Conservation (phyloP, 2,888 invertebrate species). For the Tridacna gigas region DNA sequence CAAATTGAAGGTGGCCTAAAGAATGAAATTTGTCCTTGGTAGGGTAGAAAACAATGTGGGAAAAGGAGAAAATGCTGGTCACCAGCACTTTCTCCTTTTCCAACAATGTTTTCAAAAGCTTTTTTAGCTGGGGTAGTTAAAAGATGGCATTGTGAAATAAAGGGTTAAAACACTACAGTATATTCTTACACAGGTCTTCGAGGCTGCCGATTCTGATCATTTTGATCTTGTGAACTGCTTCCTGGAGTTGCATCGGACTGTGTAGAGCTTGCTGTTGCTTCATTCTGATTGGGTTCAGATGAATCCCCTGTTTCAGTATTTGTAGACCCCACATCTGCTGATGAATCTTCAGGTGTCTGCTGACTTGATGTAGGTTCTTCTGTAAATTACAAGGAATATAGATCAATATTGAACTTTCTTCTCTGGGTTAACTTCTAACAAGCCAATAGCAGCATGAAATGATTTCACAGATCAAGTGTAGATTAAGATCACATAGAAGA, state of each 20-base stretch:
- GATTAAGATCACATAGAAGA: no score
- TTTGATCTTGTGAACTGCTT: constrained; percentile 10
- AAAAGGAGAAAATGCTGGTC: constrained; percentile 2
- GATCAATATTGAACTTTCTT: neutral
- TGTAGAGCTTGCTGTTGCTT: constrained; percentile 36
- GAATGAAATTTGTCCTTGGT: no score
- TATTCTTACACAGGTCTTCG: constrained; percentile 53
- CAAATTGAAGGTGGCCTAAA: no score
- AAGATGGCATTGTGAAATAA: neutral
- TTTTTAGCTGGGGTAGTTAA: neutral
- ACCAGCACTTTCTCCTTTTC: neutral
- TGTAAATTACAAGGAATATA: neutral
- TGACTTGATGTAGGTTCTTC: constrained; percentile 40
- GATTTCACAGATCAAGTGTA: no score
- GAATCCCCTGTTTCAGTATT: constrained; percentile 27
- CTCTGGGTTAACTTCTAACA: no score
- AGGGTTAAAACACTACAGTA: neutral
- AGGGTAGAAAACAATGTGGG: neutral
- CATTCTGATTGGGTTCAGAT: constrained; percentile 55
- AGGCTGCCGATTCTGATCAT: constrained; percentile 41
- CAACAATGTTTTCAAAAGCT: neutral
- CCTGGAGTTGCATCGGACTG: constrained; percentile 54
- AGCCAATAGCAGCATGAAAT: no score
- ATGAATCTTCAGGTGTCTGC: neutral
- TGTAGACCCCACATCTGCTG: constrained; percentile 34